Base-by-base conservation (phyloP, 2,113 vertebrate species). In the Erpornis zantholeuca region DNA sequence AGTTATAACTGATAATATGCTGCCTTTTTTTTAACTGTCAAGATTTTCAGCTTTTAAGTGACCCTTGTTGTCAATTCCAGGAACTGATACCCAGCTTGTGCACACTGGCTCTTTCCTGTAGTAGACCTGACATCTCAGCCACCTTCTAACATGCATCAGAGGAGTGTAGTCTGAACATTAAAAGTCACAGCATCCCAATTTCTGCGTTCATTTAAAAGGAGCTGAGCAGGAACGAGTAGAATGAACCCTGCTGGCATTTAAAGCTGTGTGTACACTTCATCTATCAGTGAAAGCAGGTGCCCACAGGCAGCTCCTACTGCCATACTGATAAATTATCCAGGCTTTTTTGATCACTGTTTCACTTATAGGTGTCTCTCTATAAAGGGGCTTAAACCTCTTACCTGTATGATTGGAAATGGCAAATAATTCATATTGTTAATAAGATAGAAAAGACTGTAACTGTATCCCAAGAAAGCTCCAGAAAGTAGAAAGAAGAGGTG, bases 341-440 rank as follows among this genome's bases (percentile, higher is more conserved):
- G 24, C 14, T 31, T 65, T 47, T 78, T 61, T 29, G 25, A 53
- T 33, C 27, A 47, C 10, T 89, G 12, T 65, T 78, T 72, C 50
- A 80, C 44, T 75, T 12, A 12, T 0, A 35, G 3, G 4, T 6
- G 8, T 44, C 33, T 44, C 52, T 71, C 60, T n/a, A 33, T 33
- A 80, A 72, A 80, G 10, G 22, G 45, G 16, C 36, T 79, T 63
- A 57, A 81, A 49, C 12, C 17, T 64, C 95, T 97, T 97, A 99
- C 99, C 99, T 99, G 99, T 94, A 99, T 98, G 54, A 98, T 96
- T 78, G 98, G 98, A 94, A 99, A 99, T 3, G 99, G 98, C 54
- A 99, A 97, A 81, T 99, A 99, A 96, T 99, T 99, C 98, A 99
- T 98, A 94, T 99, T 99, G 94, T 99, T 98, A 88, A 99, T 98